Evolutionary conservation across 2,113 vertebrate genomes (phyloP).

Genomic region (Ovis canadensis): DNA sequence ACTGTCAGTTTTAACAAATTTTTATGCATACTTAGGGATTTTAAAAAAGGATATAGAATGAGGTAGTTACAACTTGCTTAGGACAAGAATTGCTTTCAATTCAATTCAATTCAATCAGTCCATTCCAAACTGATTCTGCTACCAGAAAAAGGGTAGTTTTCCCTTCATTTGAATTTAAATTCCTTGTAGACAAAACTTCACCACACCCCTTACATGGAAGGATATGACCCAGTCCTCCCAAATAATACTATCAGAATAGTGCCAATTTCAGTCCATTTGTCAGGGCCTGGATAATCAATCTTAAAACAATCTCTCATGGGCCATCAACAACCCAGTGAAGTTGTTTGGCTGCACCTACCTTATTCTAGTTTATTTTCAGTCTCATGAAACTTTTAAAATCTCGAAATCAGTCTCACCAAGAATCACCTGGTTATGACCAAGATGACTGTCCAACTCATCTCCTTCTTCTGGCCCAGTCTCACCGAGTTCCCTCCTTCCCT

Average conservation of each 20-base stretch:
- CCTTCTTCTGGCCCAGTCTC: background rate
- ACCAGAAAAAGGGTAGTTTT: background rate
- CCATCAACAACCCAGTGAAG: background rate
- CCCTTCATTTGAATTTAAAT: background rate
- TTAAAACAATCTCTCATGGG: background rate
- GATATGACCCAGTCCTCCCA: background rate
- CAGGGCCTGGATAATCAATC: background rate
- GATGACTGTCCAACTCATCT: background rate
- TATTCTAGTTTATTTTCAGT: background rate
- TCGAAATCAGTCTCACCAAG: background rate
- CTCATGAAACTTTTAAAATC: background rate
- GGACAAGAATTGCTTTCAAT: background rate
- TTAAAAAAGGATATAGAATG: background rate
- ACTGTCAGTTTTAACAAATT: background rate
- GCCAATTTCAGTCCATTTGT: background rate
- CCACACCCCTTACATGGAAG: background rate
- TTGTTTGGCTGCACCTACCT: background rate
- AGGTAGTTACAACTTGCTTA: background rate
- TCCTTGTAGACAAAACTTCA: background rate
- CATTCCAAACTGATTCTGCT: background rate
- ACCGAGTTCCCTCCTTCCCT: background rate
- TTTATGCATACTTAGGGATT: background rate
- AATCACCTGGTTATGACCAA: background rate
- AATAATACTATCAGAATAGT: background rate
- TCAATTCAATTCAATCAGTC: background rate